phyloP scores from a whole-genome alignment of 92 coral and sea anemone species.

The Epizoanthus rinbou region DNA sequence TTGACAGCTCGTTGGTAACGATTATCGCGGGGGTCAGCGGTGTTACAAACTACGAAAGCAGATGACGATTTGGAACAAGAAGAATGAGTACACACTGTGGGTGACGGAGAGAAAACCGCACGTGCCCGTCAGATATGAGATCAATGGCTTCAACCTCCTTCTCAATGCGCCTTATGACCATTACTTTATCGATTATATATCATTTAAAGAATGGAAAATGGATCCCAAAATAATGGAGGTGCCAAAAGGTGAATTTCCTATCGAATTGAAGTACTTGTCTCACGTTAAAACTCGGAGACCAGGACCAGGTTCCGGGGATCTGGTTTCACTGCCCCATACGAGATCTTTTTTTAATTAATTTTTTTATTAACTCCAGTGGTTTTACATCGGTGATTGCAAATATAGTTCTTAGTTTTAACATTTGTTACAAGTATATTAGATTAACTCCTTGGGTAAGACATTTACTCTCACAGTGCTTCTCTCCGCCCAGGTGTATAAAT shows the following conservation, averaged over 20 bases:
- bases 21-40: slow-evolving; percentile 45
- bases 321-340: too few species aligned
- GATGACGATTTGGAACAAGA: slow-evolving; percentile 32
- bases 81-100: slow-evolving; percentile 51
- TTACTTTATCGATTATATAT: slow-evolving; percentile 50
- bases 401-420: too few species aligned
- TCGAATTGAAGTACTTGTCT: too few species aligned
- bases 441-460: too few species aligned
- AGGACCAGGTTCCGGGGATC: too few species aligned
- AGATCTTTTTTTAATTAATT: too few species aligned
- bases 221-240: slow-evolving; percentile 49
- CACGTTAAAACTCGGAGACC: too few species aligned
- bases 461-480: too few species aligned
- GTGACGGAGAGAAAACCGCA: slow-evolving; percentile 48
- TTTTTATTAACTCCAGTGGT: too few species aligned
- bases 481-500: too few species aligned
- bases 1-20: slow-evolving; percentile 38
- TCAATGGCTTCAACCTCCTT: slow-evolving; percentile 48
- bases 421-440: too few species aligned
- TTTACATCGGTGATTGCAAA: too few species aligned
- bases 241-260: slow-evolving; percentile 42
- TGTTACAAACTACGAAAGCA: slow-evolving; percentile 47
- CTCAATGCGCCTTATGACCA: slow-evolving; percentile 53
- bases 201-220: slow-evolving; percentile 52
- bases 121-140: slow-evolving; percentile 58